Evolutionary conservation across 2,888 invertebrate genomes (phyloP).

Genomic region (Fragum fragum): DNA sequence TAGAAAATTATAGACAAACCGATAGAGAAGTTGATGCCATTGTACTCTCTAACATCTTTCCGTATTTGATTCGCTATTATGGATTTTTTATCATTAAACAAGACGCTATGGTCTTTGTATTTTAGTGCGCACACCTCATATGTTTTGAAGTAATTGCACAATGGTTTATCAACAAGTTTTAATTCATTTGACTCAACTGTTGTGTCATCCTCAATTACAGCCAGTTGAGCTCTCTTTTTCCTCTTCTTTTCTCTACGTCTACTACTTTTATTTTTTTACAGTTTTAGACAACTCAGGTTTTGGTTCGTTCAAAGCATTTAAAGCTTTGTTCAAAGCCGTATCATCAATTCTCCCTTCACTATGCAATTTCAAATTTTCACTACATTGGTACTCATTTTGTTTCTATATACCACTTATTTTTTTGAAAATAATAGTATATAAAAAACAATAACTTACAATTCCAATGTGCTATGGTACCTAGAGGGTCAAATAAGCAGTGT

Average conservation of each 20-base stretch:
- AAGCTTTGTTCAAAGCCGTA: conserved; percentile 26
- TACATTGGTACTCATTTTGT: conserved; percentile 21
- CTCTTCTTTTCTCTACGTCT: background rate
- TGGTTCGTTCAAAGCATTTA: conserved; percentile 29
- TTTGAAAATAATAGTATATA: conserved; percentile 10
- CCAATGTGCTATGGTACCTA: conserved; percentile 7
- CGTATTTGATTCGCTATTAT: conserved; percentile 27
- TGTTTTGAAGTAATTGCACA: conserved; percentile 43
- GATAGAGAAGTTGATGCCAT: conserved; percentile 19
- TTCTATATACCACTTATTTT: conserved; percentile 8
- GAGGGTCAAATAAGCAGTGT: conserved; percentile 14
- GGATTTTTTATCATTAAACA: conserved; percentile 42
- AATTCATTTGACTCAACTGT: conserved; percentile 14
- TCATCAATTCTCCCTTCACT: conserved; percentile 27
- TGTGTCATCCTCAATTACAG: background rate
- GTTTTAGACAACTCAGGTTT: conserved; percentile 12
- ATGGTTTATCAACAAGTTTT: conserved; percentile 36
- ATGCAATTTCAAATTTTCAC: conserved; percentile 23
- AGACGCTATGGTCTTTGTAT: conserved; percentile 37
- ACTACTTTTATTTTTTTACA: background rate
- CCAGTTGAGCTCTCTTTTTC: background rate
- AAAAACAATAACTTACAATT: conserved; percentile 2
- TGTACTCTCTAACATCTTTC: conserved; percentile 31
- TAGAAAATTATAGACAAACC: conserved; percentile 39
- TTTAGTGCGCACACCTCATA: conserved; percentile 23